Evolutionary conservation across 2,888 invertebrate species (phyloP).

Genomic region (Macrophya annulata): DNA sequence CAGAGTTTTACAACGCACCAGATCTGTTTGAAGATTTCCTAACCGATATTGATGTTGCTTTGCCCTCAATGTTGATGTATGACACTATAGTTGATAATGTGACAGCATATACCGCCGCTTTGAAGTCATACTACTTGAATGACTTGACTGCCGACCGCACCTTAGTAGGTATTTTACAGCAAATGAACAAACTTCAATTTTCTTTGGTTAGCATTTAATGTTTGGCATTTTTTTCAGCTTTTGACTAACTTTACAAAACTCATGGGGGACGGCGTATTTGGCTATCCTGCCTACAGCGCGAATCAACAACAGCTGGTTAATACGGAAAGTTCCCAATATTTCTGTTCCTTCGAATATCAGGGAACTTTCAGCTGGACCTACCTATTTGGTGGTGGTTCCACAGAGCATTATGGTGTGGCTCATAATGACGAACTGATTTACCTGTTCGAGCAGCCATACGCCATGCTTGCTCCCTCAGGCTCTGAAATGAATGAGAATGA

Average conservation of each 20-base stretch:
- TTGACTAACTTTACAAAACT: constrained; percentile 59
- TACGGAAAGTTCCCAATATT: constrained; percentile 58
- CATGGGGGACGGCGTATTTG: constrained; percentile 60
- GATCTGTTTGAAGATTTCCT: neutral
- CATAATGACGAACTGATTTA: too few species aligned
- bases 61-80: neutral
- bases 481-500: constrained; percentile 65
- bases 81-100: neutral
- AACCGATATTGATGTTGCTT: neutral
- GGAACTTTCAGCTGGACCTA: constrained; percentile 60
- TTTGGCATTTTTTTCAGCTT: constrained; percentile 58
- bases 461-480: neutral
- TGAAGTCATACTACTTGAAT: too few species aligned
- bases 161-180: neutral
- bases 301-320: constrained; percentile 56
- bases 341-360: constrained; percentile 63
- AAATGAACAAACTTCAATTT: neutral
- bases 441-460: constrained; percentile 73
- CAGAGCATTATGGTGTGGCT: constrained; percentile 81
- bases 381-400: constrained; percentile 2
- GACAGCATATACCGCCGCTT: too few species aligned
- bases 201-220: neutral
- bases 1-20: neutral
- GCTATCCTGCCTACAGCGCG: constrained; percentile 59
- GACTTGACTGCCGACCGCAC: too few species aligned